These are phyloP conservation scores for Onychomys torridus DNA, from an alignment of 2,797 vertebrate genomes.

Conservation along the genomic window DNA sequence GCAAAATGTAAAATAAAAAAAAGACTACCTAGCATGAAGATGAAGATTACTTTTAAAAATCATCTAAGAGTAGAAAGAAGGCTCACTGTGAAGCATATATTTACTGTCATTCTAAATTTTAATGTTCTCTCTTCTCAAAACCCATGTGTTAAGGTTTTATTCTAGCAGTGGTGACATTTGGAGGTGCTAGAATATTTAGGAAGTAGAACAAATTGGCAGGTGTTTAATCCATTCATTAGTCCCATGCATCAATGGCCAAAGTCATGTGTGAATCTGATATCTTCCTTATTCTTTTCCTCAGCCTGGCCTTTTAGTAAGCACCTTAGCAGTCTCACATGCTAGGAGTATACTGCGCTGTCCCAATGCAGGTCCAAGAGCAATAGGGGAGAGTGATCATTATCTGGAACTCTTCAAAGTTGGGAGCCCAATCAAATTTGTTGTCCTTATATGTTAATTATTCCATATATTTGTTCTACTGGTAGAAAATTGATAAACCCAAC, in stretches of 20 bases:
- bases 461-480: neutral
- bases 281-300: neutral
- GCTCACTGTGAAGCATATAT: neutral
- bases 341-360: neutral
- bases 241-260: neutral
- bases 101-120: neutral
- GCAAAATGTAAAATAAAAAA: neutral
- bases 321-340: neutral
- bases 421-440: neutral
- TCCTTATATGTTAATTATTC: neutral
- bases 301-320: neutral
- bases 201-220: neutral
- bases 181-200: neutral
- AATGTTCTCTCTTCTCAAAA: neutral
- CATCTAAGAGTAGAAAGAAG: neutral
- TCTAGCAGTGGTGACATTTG: neutral
- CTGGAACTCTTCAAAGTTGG: neutral
- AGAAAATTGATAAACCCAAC: neutral
- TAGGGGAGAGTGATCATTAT: neutral
- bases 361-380: neutral
- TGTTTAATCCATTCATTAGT: neutral
- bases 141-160: neutral
- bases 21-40: neutral
- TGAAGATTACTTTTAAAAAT: conserved; percentile 16
- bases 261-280: neutral